Base-by-base conservation (phyloP, 2,797 vertebrate genomes). In the Sus cebifrons region DNA sequence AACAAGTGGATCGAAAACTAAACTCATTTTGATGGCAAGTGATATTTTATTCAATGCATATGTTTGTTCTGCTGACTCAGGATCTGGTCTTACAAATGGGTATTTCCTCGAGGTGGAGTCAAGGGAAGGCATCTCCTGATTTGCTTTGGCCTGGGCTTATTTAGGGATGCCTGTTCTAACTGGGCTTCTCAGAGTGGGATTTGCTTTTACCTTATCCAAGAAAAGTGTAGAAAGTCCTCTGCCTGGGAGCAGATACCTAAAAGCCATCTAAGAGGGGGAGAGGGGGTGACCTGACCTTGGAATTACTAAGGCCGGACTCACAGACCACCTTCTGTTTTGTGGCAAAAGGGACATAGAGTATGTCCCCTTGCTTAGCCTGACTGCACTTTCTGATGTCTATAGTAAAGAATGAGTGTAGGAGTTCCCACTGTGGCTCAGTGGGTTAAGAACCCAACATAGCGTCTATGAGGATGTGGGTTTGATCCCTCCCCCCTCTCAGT, bases 11-110 rank as follows among this genome's bases (percentile, higher is more conserved):
- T 6, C 86, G 14, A 21, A 68, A 91, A 87, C 86, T 78, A 75
- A 74, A 92, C 77, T 81, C 65, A 71, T 36, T 77, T 21, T 89
- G 17, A 68, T 67, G 52, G 29, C 60, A 95, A 96, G 65, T 86
- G 36, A 23, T 75, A 44, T 86, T 95, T 81, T 70, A 67, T 56
- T 71, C 40, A 71, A 77, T 6, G 40, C 14, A 27, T 9, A 36
- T 21, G 7, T 21, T 64, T 79, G 13, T 85, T 86, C 67, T 94
- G 79, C 89, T 89, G 56, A 94, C 77, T 68, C n/a, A 12, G 52
- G 70, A 67, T 77, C 78, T 75, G 65, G 23, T 27, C 60, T 93
- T 89, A 68, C 70, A 93, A 75, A 60, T 20, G 67, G 86, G 83
- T 49, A 6, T 23, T 91, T 91, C 52, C 29, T 62, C 32, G 44